Base-by-base conservation (phyloP, 2,888 invertebrate species). In the Diploptera punctata region DNA sequence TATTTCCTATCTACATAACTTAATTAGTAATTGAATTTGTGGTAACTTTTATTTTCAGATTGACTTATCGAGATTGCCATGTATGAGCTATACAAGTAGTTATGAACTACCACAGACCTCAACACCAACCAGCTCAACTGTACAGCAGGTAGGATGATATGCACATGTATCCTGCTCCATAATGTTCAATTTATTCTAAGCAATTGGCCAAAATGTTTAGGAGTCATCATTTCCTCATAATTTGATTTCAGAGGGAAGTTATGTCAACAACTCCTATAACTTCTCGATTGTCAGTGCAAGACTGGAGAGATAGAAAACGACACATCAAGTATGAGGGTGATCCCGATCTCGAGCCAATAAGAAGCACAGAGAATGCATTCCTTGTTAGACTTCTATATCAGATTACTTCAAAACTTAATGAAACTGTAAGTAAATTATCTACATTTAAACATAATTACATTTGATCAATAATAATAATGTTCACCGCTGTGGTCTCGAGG, bases 331-430 rank as follows among this genome's bases (percentile, higher is more conserved):
- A 92, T 78, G 89, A 91, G 81, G 94, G 96, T 10, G 95, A 97
- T 85, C 97, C 97, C 0, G 96, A 96, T 78, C 82, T 94, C 16
- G 88, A 91, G 82, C 95, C 95, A 1, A 91, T 96, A 74, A 87
- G 91, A 76, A 88, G 90, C 21, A 90, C 89, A 79, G 98, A 98
- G 84, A 88, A 89, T 76, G 89, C 88, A 43, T 88, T 91, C 75
- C 83, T 97, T 75, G 95, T 97, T 7, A 86, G 92, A 78, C 83
- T 91, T 76, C 82, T 96, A 13, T 90, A 93, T 81, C 88, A 88
- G 78, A 81, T 95, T 62, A 87, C 93, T 10, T 83, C 86, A 26
- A 88, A 88, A 79, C 81, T 97, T 16, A 97, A 97, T 82, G 86
- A 88, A 79, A 87, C 87, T 84, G 94, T 94, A 84, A 82, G 84